A percentile compares a stretch with the other conserved stretches of the same genome.
phyloP scores from a whole-genome alignment of 2,113 vertebrate species.

The Lepus americanus region DNA sequence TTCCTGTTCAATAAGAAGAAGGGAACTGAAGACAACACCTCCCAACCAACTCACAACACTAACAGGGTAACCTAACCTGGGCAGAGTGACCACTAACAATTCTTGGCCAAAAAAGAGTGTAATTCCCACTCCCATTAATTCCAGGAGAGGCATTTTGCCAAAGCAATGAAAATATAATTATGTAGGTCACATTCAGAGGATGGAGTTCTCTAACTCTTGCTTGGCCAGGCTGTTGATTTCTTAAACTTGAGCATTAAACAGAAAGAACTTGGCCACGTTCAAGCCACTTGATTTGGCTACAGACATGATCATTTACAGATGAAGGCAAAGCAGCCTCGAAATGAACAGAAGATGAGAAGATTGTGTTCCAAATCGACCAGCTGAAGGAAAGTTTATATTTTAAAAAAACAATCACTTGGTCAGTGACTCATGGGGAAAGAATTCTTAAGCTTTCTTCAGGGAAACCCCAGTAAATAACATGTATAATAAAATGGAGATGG shows the following conservation, averaged over 20 bases:
- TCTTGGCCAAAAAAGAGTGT: background rate
- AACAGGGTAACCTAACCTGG: background rate
- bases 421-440: conserved; percentile 89
- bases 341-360: conserved; percentile 82
- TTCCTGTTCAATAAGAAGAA: background rate
- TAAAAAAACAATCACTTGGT: conserved; percentile 87
- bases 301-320: conserved; percentile 81
- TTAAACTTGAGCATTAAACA: conserved; percentile 48
- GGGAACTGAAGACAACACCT: background rate
- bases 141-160: conserved; percentile 48
- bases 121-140: conserved; percentile 36
- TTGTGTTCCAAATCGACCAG: conserved; percentile 86
- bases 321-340: conserved; percentile 79
- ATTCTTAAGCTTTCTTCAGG: conserved; percentile 89
- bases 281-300: conserved; percentile 64
- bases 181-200: conserved; percentile 8
- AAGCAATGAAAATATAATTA: conserved; percentile 72
- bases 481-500: conserved; percentile 86
- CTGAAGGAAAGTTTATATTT: conserved; percentile 89
- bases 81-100: background rate
- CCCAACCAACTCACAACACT: conserved; percentile 2
- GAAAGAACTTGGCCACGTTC: conserved; percentile 69
- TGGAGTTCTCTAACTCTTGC: conserved; percentile 35
- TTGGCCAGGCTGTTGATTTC: conserved; percentile 43
- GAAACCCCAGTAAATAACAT: conserved; percentile 90